Evolutionary conservation across 2,113 vertebrate species (phyloP), one percentile per base, ranked within the genome.

Genomic region (Spizaetus ornatus): DNA sequence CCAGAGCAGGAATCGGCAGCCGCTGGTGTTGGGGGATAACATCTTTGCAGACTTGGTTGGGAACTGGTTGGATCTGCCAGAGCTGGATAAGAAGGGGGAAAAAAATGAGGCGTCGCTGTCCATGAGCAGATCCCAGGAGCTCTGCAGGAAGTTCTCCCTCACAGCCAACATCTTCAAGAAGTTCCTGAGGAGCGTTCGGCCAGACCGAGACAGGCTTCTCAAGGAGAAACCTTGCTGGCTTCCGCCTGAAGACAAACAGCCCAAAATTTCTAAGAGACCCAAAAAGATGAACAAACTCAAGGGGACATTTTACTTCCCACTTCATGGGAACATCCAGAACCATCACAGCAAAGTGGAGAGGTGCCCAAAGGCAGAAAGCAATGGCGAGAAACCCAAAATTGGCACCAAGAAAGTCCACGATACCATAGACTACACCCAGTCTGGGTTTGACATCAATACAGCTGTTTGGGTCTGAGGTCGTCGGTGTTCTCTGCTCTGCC

Each of bases 81-180:
- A 99, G 96, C 95, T 99, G 94, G 99, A 99, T 50, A 98, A 98
- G 96, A 98, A 98, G 11, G 97, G 85, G 72, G 98, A 84, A 63
- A 97, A 95, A 91, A 93, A 65, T 19, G 98, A 98, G 61, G 96
- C 93, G 1, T 97, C 98, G 16, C 97, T 98, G 34, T 92, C 95
- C 3, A 16, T 85, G 16, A 98, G 98, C 96, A 98, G 97, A 13
- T 99, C 99, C 29, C 98, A 99, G 89, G 99, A 99, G 95, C 98
- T 99, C 97, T 99, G 98, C 97, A 98, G 96, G 89, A 99, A 98
- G 96, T 99, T 99, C 88, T 99, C 99, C 4, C 98, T 99, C 66
- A 99, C 99, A 0, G 98, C 99, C 53, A 99, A 99, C 97, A 99
- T 99, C 97, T 99, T 99, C 95, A 99, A 99, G 97, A 99, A 99